Base-by-base conservation (phyloP, 2,888 invertebrate genomes). In the Agonum fuliginosum region DNA sequence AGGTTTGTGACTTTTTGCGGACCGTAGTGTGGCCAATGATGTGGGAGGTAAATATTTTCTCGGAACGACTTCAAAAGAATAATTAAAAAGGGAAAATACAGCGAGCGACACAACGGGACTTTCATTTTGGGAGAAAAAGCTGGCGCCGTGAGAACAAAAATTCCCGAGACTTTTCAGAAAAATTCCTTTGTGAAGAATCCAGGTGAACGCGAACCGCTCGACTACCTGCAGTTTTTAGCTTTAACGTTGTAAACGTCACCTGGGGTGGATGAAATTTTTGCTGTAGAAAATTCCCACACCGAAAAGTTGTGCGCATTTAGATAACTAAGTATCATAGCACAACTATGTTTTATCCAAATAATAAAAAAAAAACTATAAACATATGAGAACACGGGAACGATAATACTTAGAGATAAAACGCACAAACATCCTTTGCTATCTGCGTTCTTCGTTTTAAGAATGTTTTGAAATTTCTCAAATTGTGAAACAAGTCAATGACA, bases 401-500 rank as follows among this genome's bases (percentile, higher is more conserved):
- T 72, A 58, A 72, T 37, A 19, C 19, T 17, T 14, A n/a, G 27
- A 72, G 72, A 72, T 72, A 72, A 72, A 54, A 34, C 34, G 41
- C 24, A 71, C 27, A 71, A 46, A 71, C 48, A 46, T 46, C 51
- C 30, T 22, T n/a, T 20, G 17, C 4, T 51, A 71, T 51, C 71
- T 10, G 10, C 1, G 19, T 27, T 58, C 24, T 58, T 24, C 65
- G 30, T 62, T 65, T 19, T 5, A 65, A 65, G 37, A 37, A 65
- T 37, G 65, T 65, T 65, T 65, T 20, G 67, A 67, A 67, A 67
- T 67, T 67, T 67, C n/a, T 41, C 20, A 70, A 46, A 46, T 46
- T 70, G 43, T 46, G 43, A 70, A 70, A 70, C 10, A 14, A 46
- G 70, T 46, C 70, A 70, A 70, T 70, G 70, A 70, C 70, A 70